phyloP scores from a whole-genome alignment of 2,113 vertebrate genomes.

The Antigone vipio region DNA sequence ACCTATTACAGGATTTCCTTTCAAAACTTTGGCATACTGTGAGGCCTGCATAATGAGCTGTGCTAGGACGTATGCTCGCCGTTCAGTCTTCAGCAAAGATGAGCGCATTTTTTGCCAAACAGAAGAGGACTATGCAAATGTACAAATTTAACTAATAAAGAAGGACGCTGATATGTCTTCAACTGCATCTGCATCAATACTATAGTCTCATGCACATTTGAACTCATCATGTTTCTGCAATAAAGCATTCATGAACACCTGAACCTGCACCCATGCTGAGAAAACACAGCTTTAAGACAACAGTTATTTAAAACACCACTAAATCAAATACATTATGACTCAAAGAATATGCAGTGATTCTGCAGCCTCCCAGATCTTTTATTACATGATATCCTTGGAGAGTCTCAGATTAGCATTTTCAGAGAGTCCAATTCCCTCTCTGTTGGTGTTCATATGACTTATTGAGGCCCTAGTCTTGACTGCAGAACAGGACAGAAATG shows the following conservation, averaged over 20 bases:
- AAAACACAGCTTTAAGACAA: background rate
- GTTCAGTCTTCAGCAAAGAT: background rate
- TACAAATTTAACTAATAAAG: background rate
- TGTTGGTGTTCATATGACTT: background rate
- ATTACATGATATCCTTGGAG: background rate
- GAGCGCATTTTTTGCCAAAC: background rate
- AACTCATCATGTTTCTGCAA: background rate
- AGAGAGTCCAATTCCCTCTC: background rate
- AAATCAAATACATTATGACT: background rate
- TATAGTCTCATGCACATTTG: background rate
- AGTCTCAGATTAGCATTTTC: background rate
- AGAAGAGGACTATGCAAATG: background rate
- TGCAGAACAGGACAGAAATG: background rate
- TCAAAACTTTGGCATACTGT: background rate
- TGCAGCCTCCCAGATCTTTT: background rate
- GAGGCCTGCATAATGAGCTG: background rate
- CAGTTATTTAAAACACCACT: background rate
- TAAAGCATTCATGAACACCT: background rate
- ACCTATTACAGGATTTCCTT: slow-evolving; percentile 25
- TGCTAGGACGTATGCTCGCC: background rate
- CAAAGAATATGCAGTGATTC: background rate
- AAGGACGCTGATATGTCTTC: background rate
- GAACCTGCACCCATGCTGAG: background rate
- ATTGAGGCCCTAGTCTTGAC: background rate
- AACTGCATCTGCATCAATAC: background rate